Conservation (phyloP, 2,888 invertebrate genomes). For the Salticus scenicus region DNA sequence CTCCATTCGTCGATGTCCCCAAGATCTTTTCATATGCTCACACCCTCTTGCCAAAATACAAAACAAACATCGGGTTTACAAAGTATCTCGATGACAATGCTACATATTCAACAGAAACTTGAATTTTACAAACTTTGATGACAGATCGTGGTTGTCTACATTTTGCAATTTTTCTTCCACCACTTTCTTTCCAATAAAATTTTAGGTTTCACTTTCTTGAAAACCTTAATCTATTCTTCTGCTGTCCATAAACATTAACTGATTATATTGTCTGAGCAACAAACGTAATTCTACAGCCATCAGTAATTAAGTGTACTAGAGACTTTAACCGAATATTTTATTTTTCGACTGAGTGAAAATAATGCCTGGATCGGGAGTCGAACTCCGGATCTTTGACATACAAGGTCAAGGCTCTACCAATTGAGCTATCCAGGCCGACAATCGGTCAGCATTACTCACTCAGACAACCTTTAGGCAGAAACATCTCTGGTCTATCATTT, state of each 20-base stretch:
- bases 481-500: too few species aligned
- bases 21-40: not conserved
- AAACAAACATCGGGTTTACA: slow-evolving; percentile 23
- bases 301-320: slow-evolving; percentile 35
- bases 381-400: too few species aligned
- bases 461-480: too few species aligned
- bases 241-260: slow-evolving; percentile 38
- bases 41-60: slow-evolving; percentile 39
- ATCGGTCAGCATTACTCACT: too few species aligned
- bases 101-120: slow-evolving; percentile 21
- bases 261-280: slow-evolving; percentile 54
- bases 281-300: slow-evolving; percentile 58
- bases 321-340: too few species aligned
- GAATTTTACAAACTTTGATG: slow-evolving; percentile 56
- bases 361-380: too few species aligned
- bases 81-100: slow-evolving; percentile 28
- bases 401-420: too few species aligned
- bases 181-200: slow-evolving; percentile 45
- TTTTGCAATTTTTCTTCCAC: slow-evolving; percentile 42
- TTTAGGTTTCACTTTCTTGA: slow-evolving; percentile 56
- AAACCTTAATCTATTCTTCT: slow-evolving; percentile 33
- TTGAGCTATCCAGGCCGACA: too few species aligned
- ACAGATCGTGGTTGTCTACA: slow-evolving; percentile 49
- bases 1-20: slow-evolving; percentile 52
- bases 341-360: too few species aligned